These are phyloP conservation scores for Leptobrachium ailaonicum DNA, from an alignment of 2,113 vertebrate genomes.

Conservation along the genomic window DNA sequence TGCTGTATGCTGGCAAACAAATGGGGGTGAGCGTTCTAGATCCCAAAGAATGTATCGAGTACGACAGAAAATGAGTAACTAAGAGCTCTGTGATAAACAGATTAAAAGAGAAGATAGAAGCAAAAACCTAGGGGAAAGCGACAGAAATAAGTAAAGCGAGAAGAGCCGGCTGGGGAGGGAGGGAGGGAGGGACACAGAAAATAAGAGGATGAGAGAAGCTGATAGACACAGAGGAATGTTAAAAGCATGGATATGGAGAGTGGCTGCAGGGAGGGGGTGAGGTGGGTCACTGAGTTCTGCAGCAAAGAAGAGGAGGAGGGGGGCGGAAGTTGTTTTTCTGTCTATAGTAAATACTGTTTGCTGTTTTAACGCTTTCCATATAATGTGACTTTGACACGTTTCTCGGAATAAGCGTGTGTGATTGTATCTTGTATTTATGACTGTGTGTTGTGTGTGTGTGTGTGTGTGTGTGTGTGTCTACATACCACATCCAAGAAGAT, in stretches of 20 bases:
- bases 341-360: not conserved
- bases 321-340: conserved; percentile 1
- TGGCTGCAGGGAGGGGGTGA: conserved; percentile 36
- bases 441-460: too few species aligned
- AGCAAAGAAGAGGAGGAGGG: conserved; percentile 3
- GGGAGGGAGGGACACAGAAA: not conserved
- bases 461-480: too few species aligned
- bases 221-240: conserved; percentile 33
- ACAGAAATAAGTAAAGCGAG: not conserved
- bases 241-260: conserved; percentile 40
- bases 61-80: not conserved
- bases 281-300: conserved; percentile 28
- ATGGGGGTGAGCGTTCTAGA: not conserved
- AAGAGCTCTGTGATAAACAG: too few species aligned
- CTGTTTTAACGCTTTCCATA: not conserved
- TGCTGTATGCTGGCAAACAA: not conserved
- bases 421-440: too few species aligned
- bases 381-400: not conserved
- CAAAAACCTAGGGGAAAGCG: not conserved
- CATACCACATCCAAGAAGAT: too few species aligned
- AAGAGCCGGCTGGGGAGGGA: not conserved
- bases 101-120: too few species aligned
- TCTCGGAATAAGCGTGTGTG: too few species aligned
- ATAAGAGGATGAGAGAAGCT: not conserved
- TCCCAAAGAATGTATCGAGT: too few species aligned